These are phyloP conservation scores for Liodrosophila aerea DNA, from an alignment of 2,888 invertebrate genomes.

Conservation along the genomic window DNA sequence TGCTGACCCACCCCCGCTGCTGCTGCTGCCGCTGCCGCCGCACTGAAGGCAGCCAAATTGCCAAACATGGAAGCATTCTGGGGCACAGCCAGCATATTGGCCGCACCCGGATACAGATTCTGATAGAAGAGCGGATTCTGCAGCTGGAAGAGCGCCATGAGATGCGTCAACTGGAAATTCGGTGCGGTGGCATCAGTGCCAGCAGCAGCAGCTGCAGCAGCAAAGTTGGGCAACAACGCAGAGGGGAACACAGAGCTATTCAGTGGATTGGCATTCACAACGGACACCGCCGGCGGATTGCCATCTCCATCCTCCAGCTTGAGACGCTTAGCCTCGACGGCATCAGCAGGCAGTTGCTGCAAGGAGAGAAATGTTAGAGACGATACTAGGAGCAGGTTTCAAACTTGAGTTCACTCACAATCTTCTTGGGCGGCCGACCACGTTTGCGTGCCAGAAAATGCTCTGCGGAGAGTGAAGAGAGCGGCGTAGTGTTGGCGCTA, in stretches of 20 bases:
- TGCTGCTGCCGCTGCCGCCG: conserved; percentile 72
- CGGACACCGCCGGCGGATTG: conserved; percentile 17
- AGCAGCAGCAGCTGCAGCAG: conserved; percentile 56
- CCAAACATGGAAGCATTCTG: conserved; percentile 63
- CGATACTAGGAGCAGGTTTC: no score
- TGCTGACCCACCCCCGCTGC: conserved; percentile 56
- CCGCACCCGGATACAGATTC: conserved; percentile 78
- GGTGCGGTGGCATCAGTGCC: conserved; percentile 66
- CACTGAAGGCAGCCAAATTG: conserved; percentile 69
- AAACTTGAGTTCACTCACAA: conserved; percentile 64
- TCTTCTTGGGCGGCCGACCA: conserved; percentile 81
- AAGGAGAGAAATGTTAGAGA: background rate
- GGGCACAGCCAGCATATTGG: conserved; percentile 53
- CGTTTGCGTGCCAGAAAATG: conserved; percentile 80
- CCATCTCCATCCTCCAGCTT: conserved; percentile 63
- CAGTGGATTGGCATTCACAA: conserved; percentile 13
- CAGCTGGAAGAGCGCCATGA: conserved; percentile 80
- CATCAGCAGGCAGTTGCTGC: conserved; percentile 72
- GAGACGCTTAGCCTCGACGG: conserved; percentile 69
- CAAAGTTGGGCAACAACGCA: conserved; percentile 65
- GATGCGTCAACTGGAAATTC: conserved; percentile 80
- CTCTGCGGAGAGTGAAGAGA: conserved; percentile 80
- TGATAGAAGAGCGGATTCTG: conserved; percentile 82
- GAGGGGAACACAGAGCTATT: conserved; percentile 52
- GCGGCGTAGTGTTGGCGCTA: conserved; percentile 74